Evolutionary conservation across 1,140 invertebrate species (phyloP).

Genomic region (Galendromus occidentalis): DNA sequence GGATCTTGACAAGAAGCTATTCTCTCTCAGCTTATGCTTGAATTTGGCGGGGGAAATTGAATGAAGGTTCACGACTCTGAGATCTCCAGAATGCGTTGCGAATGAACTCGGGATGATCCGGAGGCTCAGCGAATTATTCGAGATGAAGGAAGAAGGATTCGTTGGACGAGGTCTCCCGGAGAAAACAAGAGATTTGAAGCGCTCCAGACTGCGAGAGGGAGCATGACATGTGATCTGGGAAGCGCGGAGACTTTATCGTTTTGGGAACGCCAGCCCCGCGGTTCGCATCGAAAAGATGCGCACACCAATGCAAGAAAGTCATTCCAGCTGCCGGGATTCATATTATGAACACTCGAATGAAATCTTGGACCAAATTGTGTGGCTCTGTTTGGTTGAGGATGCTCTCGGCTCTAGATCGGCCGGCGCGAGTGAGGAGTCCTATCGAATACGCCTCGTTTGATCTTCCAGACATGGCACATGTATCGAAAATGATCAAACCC

Average conservation of each 20-base stretch:
- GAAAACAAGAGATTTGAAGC: constrained; percentile 14
- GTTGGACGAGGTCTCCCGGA: constrained; percentile 17
- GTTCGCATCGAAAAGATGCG: constrained; percentile 44
- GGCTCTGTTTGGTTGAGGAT: constrained; percentile 45
- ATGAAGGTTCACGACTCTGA: constrained; percentile 33
- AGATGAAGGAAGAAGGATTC: constrained; percentile 42
- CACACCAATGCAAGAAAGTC: constrained; percentile 66
- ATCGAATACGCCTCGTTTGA: background rate
- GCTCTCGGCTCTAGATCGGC: constrained; percentile 69
- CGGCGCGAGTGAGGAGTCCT: constrained; percentile 45
- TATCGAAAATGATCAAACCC: background rate
- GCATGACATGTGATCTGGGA: constrained; percentile 67
- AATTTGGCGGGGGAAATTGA: background rate
- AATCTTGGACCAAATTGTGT: constrained; percentile 61
- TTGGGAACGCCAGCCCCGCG: constrained; percentile 31
- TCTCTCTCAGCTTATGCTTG: background rate
- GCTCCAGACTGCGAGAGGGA: constrained; percentile 62
- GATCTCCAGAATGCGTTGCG: constrained; percentile 45
- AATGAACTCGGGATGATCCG: constrained; percentile 39
- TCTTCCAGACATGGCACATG: background rate
- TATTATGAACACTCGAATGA: constrained; percentile 80
- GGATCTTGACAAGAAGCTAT: background rate
- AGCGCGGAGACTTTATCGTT: constrained; percentile 48
- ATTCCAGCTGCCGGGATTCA: constrained; percentile 54
- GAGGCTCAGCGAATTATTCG: constrained; percentile 48